Conservation (phyloP, 2,113 vertebrate genomes). For the Okapia johnstoni region DNA sequence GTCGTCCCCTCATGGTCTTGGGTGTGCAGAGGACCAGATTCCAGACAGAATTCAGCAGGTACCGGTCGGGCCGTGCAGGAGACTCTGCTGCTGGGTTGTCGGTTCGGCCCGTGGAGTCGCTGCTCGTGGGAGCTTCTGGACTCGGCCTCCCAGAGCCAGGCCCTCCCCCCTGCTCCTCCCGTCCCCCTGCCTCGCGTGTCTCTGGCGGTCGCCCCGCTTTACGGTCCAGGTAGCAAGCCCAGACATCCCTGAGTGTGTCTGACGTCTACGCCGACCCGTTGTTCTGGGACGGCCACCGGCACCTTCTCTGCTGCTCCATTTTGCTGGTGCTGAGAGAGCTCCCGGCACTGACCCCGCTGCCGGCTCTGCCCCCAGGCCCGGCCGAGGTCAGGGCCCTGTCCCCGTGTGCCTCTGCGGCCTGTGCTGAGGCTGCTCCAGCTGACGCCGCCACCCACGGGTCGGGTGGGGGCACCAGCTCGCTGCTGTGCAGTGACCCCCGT, state of each 20-base stretch:
- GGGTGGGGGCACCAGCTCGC: not conserved
- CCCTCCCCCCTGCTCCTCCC: not conserved
- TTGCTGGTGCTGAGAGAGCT: not conserved
- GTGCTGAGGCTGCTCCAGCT: not conserved
- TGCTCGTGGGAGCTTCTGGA: not conserved
- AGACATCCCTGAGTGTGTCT: not conserved
- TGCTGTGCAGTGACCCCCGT: not conserved
- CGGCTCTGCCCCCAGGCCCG: not conserved
- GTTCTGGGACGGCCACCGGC: not conserved
- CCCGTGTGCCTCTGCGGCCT: not conserved
- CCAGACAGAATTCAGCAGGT: not conserved
- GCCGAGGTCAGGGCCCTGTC: not conserved
- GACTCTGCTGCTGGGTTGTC: not conserved
- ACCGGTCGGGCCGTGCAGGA: not conserved
- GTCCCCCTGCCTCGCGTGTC: not conserved
- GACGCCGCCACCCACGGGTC: no score
- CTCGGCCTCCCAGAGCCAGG: not conserved
- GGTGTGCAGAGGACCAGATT: not conserved
- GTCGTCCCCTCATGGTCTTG: not conserved
- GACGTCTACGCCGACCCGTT: not conserved
- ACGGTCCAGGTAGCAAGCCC: not conserved
- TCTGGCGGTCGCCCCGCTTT: not conserved
- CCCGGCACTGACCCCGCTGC: not conserved
- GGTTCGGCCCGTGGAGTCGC: not conserved
- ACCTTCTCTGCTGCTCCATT: not conserved